Evolutionary conservation across 1,140 invertebrate genomes (phyloP).

Genomic region (Hyposmocoma kahamanoa): DNA sequence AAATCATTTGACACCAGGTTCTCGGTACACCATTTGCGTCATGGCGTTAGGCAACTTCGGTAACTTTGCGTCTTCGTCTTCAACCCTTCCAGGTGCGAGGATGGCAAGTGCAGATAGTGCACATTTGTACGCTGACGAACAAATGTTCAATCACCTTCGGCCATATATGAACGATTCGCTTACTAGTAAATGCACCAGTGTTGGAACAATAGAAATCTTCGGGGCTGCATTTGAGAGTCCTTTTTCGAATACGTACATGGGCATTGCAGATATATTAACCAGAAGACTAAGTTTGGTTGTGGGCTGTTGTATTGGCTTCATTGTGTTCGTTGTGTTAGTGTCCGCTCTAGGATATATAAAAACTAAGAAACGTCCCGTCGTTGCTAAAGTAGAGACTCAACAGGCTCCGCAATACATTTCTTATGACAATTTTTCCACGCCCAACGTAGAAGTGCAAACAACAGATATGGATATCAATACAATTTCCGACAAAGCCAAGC

Average conservation of each 20-base stretch:
- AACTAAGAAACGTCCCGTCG: conserved; percentile 86
- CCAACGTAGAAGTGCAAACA: conserved; percentile 63
- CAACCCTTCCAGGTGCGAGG: conserved; percentile 63
- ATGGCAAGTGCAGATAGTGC: conserved; percentile 69
- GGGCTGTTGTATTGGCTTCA: conserved; percentile 88
- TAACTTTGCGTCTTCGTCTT: conserved; percentile 47
- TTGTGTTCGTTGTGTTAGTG: conserved; percentile 87
- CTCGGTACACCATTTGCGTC: conserved; percentile 89
- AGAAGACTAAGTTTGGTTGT: conserved; percentile 87
- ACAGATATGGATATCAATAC: conserved; percentile 64
- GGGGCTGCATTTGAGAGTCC: conserved; percentile 78
- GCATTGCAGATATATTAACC: conserved; percentile 81
- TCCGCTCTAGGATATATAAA: conserved; percentile 90
- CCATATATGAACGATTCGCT: conserved; percentile 82
- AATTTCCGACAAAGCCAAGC: conserved; percentile 51
- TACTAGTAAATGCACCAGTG: conserved; percentile 84
- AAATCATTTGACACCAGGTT: conserved; percentile 82
- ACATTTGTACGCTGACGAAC: conserved; percentile 65
- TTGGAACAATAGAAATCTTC: conserved; percentile 82
- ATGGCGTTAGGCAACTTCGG: conserved; percentile 84
- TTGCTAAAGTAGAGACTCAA: conserved; percentile 80
- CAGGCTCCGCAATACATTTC: conserved; percentile 75
- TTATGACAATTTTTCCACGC: conserved; percentile 58
- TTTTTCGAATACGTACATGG: conserved; percentile 78
- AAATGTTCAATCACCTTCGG: conserved; percentile 71